Conservation (phyloP, 2,888 invertebrate genomes). For the Amblyteles armatorius region DNA sequence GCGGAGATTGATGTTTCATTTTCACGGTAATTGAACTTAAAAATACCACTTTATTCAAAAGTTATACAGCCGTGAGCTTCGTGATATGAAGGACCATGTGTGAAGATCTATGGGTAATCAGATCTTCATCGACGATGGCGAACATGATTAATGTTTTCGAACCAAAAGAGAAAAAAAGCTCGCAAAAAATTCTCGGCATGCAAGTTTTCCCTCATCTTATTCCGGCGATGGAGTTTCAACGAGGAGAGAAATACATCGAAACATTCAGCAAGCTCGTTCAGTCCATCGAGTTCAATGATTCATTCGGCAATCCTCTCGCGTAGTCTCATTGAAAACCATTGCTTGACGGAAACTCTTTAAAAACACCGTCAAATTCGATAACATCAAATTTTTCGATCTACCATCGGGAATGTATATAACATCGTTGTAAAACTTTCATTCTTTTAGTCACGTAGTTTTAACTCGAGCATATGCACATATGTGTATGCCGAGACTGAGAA, state of each 20-base stretch:
- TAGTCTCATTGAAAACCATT: background rate
- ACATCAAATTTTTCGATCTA: background rate
- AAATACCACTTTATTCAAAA: no score
- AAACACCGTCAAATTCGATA: background rate
- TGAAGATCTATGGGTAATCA: no score
- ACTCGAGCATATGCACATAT: background rate
- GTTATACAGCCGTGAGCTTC: no score
- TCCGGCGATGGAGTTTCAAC: background rate
- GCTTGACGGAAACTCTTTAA: background rate
- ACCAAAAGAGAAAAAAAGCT: background rate
- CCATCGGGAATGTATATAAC: background rate
- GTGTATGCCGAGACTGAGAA: constrained; percentile 10
- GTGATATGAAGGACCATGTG: no score
- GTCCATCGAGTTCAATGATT: background rate
- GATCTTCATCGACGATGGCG: background rate
- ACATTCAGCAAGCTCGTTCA: background rate
- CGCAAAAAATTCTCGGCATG: background rate
- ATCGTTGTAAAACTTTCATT: constrained; percentile 35
- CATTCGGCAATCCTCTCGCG: background rate
- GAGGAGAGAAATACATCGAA: background rate
- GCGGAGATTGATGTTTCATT: no score
- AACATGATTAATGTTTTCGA: background rate
- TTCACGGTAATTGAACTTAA: no score
- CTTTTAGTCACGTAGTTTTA: background rate
- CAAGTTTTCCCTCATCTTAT: background rate